A percentile compares a stretch with the other conserved stretches of the same genome.
Conservation (phyloP, 2,113 vertebrate genomes). For the Saimiri boliviensis region DNA sequence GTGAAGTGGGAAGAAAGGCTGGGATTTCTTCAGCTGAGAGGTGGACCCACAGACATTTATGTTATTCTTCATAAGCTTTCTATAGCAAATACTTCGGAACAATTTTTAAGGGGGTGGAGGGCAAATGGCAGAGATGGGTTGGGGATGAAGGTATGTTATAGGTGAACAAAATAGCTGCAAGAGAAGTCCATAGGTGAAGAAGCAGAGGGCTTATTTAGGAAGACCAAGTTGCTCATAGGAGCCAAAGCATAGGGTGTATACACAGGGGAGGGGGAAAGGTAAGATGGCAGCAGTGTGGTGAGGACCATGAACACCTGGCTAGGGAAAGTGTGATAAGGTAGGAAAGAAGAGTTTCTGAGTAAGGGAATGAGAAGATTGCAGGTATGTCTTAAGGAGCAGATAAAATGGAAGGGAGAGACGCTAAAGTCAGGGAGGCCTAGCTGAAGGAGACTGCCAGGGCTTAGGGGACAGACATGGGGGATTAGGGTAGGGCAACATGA, state of each 20-base stretch:
- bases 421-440: neutral
- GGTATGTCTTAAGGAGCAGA: neutral
- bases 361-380: neutral
- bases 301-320: neutral
- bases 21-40: neutral
- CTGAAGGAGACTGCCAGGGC: neutral
- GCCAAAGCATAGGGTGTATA: neutral
- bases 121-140: neutral
- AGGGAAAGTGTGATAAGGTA: neutral
- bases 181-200: neutral
- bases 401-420: neutral
- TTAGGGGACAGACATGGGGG: too few species aligned
- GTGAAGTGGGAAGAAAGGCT: neutral
- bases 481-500: neutral
- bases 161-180: neutral
- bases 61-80: neutral
- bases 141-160: neutral
- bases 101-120: neutral
- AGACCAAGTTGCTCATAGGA: neutral
- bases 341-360: neutral
- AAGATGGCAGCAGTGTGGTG: neutral
- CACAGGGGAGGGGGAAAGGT: neutral
- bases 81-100: neutral
- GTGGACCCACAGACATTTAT: neutral
- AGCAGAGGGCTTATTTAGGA: neutral